These are phyloP conservation scores for Drosophila bunnanda DNA, from an alignment of 2,888 invertebrate genomes.

Conservation along the genomic window DNA sequence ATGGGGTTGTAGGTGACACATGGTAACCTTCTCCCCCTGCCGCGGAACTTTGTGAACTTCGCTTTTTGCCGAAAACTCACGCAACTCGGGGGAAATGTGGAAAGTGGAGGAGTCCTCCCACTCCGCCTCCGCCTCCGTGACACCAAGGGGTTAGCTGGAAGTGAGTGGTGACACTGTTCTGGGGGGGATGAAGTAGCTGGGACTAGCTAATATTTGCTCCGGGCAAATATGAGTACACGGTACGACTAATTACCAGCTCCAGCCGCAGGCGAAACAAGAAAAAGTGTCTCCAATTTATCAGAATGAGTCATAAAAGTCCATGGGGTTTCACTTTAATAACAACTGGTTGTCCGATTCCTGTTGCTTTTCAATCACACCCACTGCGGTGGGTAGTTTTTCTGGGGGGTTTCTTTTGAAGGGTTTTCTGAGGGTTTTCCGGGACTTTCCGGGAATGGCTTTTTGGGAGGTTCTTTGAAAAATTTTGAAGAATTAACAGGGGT, in stretches of 20 bases:
- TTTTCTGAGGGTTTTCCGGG: neutral
- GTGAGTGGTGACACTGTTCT: constrained; percentile 11
- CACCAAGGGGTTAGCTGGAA: constrained; percentile 11
- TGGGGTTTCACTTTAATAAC: neutral
- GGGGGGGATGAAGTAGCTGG: constrained; percentile 6
- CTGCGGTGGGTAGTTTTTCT: neutral
- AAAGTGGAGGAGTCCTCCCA: neutral
- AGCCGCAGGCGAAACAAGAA: neutral
- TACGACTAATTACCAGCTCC: constrained; percentile 26
- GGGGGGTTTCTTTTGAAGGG: neutral
- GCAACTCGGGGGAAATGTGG: constrained; percentile 11
- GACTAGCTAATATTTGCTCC: constrained; percentile 18
- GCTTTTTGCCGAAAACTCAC: constrained; percentile 21
- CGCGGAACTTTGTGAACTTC: constrained; percentile 5
- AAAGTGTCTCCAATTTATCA: neutral
- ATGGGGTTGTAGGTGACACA: constrained; percentile 31
- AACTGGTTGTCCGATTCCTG: neutral
- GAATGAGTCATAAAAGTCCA: constrained; percentile 19
- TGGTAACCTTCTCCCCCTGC: constrained; percentile 17
- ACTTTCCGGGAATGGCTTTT: neutral
- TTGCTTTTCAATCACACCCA: constrained; percentile 10
- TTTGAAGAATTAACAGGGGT: too few species aligned
- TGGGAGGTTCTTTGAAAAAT: neutral
- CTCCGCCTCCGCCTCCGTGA: neutral
- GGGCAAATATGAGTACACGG: constrained; percentile 22